Base-by-base conservation (phyloP, 2,888 invertebrate genomes). In the Gnatocerus cornutus region DNA sequence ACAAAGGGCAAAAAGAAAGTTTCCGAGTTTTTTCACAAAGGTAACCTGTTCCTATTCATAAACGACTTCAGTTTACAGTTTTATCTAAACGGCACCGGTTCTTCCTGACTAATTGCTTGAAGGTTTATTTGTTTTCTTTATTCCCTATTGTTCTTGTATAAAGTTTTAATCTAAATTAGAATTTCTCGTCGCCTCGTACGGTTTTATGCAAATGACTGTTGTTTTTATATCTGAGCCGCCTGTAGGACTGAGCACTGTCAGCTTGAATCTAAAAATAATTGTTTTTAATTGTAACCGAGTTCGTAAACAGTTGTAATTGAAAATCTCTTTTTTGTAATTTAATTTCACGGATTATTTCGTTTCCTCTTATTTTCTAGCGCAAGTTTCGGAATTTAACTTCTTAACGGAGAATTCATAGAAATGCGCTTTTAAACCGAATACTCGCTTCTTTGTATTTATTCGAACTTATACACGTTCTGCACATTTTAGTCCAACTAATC, bases 151-250 rank as follows among this genome's bases (percentile, higher is more conserved):
- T 75, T 72, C 74, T 72, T 74, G 72, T 71, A 73, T 75, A 73
- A 75, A 76, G 73, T 76, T 76, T 74, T 74, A 75, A 74, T 76
- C 73, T 74, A 76, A 76, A 76, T 75, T 73, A 74, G 73, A 74
- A 74, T 73, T 74, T 73, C 65, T 61, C 62, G 68, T 67, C 72
- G 71, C 71, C 69, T 75, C 72, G 71, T 71, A 73, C 72, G 72
- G 71, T 72, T 73, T 75, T 76, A 76, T 76, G 76, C 72, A 76
- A 76, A 76, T 76, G 64, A 43, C 56, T 69, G 55, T 59, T 69
- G 74, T 72, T 73, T 76, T 73, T 74, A 71, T 74, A 71, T 72
- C 62, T 70, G 70, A 62, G 63, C 52, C 59, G 62, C 65, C 68
- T 67, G 69, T 64, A 45, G 68, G 62, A 50, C 66, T 39, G 56